Base-by-base conservation (phyloP, 92 coral and sea anemone genomes). In the Palythoa caribaeorum region DNA sequence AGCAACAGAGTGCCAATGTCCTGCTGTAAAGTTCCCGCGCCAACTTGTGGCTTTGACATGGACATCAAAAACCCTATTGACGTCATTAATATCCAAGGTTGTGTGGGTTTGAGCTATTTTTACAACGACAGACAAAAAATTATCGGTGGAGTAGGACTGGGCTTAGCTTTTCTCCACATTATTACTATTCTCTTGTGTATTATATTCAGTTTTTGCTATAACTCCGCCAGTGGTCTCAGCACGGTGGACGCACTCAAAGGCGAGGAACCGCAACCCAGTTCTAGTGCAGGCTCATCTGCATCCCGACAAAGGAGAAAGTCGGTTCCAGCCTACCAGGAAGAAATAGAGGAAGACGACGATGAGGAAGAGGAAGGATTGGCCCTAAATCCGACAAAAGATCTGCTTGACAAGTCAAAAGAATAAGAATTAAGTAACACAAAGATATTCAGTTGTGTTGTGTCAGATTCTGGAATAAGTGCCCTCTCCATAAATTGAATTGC, bases 11-110 rank as follows among this genome's bases (percentile, higher is more conserved):
- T 97, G 1, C 99, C 99, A 3, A 68, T 73, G 38, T 97, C 99
- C 2, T 97, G 99, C 86, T 97, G 99, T 73, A 97, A 95, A 71
- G 92, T 90, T 47, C 99, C 96, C 3, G 83, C 93, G 9, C 93
- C 98, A 11, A 92, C 84, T 8, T 97, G 99, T 81, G 99, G 99
- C 6, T 91, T 94, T 80, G 98, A 97, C 47, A 92, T 97, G 96
- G 97, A 95, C 90, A 94, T 94, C 40, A 97, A 97, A 71, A 96
- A 97, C 91, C 99, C 99, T 16, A 90, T 97, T 83, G 99, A 97
- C 90, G 95, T 95, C 90, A 94, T 97, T 55, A 95, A 94, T 72
- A 94, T 97, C 44, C 92, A 95, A 38, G 99, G 99, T 2, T 97
- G 99, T 55, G 93, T 95, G 38, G 97, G 96, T 2, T 94, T 97